These are phyloP conservation scores for Psilopogon haemacephalus DNA, from an alignment of 2,113 vertebrate species.

Conservation along the genomic window DNA sequence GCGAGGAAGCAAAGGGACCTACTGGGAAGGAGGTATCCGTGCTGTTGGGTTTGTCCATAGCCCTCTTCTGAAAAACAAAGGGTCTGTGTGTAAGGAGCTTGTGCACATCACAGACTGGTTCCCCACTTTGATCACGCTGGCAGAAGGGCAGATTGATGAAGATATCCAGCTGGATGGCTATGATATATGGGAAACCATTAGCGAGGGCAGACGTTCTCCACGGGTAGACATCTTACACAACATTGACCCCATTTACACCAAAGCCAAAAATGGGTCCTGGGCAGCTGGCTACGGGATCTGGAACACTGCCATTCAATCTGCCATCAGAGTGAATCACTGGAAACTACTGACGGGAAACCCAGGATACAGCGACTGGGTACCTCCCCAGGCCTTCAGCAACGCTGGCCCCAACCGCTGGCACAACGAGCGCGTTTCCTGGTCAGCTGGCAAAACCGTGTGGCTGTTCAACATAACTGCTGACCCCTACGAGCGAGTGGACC, in stretches of 20 bases:
- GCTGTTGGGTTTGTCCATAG: conserved; percentile 97
- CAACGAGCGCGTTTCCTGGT: conserved; percentile 85
- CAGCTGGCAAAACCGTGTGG: conserved; percentile 92
- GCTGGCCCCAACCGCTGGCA: conserved; percentile 87
- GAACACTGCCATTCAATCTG: conserved; percentile 94
- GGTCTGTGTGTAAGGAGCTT: conserved; percentile 86
- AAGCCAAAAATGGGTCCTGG: conserved; percentile 93
- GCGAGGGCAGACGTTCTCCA: conserved; percentile 90
- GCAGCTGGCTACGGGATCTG: conserved; percentile 92
- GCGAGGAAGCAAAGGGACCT: conserved; percentile 92
- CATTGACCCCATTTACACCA: conserved; percentile 93
- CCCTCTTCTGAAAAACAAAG: conserved; percentile 87
- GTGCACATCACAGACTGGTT: conserved; percentile 99
- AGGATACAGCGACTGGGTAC: conserved; percentile 95
- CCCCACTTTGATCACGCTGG: conserved; percentile 91
- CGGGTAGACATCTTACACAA: conserved; percentile 95
- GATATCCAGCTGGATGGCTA: conserved; percentile 90
- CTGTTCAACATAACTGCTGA: conserved; percentile 97
- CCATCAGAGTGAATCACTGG: conserved; percentile 92
- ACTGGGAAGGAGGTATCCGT: conserved; percentile 95
- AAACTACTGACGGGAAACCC: conserved; percentile 94
- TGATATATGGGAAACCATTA: conserved; percentile 96
- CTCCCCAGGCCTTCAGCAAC: conserved; percentile 91
- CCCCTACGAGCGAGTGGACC: conserved; percentile 91
- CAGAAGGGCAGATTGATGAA: conserved; percentile 89